Percentiles rank a stretch among this genome's conserved stretches.
Conservation (phyloP, 2,888 invertebrate genomes). For the Gibbula magus region DNA sequence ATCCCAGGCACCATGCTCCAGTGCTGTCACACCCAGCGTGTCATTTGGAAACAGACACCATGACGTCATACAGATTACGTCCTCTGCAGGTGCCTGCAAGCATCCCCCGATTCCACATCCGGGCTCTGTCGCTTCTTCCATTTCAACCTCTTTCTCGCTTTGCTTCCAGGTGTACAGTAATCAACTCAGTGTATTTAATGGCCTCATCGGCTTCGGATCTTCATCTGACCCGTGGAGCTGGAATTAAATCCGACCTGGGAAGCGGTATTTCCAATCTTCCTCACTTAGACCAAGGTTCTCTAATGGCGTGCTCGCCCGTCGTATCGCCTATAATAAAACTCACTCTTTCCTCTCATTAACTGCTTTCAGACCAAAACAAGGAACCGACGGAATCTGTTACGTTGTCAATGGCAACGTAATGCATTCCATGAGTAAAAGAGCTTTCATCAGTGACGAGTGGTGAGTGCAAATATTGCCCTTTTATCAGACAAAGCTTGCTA, state of each 20-base stretch:
- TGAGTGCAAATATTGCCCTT: not conserved
- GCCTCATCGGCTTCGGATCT: not conserved
- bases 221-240: not conserved
- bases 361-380: slow-evolving; percentile 7
- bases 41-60: too few species aligned
- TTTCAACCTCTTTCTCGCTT: not conserved
- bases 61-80: slow-evolving; percentile 17
- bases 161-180: slow-evolving; percentile 9
- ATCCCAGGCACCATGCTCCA: too few species aligned
- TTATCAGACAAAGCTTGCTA: not conserved
- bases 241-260: not conserved
- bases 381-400: slow-evolving; percentile 3
- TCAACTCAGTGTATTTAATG: slow-evolving; percentile 6
- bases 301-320: too few species aligned
- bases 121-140: not conserved
- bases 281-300: too few species aligned
- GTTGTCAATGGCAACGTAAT: slow-evolving; percentile 19
- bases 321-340: not conserved
- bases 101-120: not conserved
- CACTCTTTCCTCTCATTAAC: slow-evolving; percentile 6
- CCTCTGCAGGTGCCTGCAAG: not conserved
- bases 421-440: not conserved
- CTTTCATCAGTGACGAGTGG: not conserved
- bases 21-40: too few species aligned
- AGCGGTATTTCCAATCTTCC: not conserved